Base-by-base conservation (phyloP, 2,113 vertebrate species). In the Psilopsiagon aymara region DNA sequence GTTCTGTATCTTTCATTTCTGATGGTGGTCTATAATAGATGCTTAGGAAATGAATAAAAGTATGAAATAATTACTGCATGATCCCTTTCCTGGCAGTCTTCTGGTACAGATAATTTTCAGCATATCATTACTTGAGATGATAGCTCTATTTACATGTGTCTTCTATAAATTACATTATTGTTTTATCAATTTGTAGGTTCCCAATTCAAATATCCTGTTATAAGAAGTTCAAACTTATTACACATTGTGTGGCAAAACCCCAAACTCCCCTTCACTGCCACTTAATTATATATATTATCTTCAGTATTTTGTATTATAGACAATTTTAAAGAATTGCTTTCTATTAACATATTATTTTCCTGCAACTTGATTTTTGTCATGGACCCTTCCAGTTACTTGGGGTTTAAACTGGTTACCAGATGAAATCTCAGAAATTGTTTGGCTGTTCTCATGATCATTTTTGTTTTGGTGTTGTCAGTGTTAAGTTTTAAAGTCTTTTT, bases 381-480 rank as follows among this genome's bases (percentile, higher is more conserved):
- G 1, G 17, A 85, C 5, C 2, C 6, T 19, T n/a, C 6, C 0
- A 3, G 2, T 70, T 67, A 52, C 5, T 7, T n/a, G 35, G 8
- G 4, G 28, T 87, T 69, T n/a, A 69, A 84, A 66, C 17, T 47
- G 21, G 55, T 92, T 89, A 70, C 41, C 41, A 86, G 53, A 75
- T 35, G 49, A 86, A 55, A 68, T 69, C 31, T 88, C 88, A 91
- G 78, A 44, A 88, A 78, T 82, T 82, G 69, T 95, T 95, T 94
- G 43, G 3, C 31, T 74, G 35, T 47, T 68, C 6, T 43, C n/a
- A 68, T 8, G 46, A 82, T 52, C 73, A 68, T 64, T 85, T 73
- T 77, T 88, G 43, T 19, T 69, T 80, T 77, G 8, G 9, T 52
- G 52, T 73, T 88, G 79, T 63, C 47, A 64, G 17, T n/a, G 5